These are phyloP conservation scores for Ianthella basta DNA, from an alignment of 37 sponge, comb jelly and placozoan genomes.

Conservation along the genomic window DNA sequence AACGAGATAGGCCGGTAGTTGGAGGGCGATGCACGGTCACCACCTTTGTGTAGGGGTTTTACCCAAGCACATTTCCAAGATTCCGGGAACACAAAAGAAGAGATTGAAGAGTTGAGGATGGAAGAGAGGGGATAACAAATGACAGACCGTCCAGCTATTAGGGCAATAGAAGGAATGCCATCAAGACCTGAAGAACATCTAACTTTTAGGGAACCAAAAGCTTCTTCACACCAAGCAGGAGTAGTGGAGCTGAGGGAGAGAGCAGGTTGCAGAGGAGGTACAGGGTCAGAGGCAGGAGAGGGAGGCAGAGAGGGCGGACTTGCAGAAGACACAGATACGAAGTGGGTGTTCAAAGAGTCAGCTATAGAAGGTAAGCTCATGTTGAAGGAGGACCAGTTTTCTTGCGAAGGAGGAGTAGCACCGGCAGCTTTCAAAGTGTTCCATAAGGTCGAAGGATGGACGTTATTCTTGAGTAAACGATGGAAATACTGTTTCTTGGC, in stretches of 20 bases:
- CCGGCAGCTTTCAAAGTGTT: neutral
- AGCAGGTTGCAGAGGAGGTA: neutral
- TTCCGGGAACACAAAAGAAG: slow-evolving; percentile 2
- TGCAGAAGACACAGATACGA: neutral
- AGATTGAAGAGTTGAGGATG: neutral
- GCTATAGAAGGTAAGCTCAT: neutral
- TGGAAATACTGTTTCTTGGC: neutral
- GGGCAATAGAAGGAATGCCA: neutral
- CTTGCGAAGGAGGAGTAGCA: neutral
- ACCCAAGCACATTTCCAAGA: neutral
- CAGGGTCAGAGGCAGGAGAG: neutral
- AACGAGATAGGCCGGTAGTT: slow-evolving; percentile 12
- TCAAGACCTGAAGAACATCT: slow-evolving; percentile 17
- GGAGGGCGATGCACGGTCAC: neutral
- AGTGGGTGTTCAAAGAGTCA: neutral
- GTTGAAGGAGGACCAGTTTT: neutral
- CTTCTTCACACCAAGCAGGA: slow-evolving; percentile 14
- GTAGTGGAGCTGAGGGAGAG: neutral
- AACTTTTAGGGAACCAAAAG: neutral
- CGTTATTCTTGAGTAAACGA: neutral
- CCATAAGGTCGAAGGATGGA: neutral
- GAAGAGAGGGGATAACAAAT: slow-evolving; percentile 10
- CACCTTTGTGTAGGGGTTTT: slow-evolving; percentile 15
- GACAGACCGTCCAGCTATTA: neutral
- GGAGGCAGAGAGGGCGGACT: neutral